Evolutionary conservation across 2,797 vertebrate species (phyloP), one percentile per base, ranked within the genome.

Genomic region (Lacerta viridis): DNA sequence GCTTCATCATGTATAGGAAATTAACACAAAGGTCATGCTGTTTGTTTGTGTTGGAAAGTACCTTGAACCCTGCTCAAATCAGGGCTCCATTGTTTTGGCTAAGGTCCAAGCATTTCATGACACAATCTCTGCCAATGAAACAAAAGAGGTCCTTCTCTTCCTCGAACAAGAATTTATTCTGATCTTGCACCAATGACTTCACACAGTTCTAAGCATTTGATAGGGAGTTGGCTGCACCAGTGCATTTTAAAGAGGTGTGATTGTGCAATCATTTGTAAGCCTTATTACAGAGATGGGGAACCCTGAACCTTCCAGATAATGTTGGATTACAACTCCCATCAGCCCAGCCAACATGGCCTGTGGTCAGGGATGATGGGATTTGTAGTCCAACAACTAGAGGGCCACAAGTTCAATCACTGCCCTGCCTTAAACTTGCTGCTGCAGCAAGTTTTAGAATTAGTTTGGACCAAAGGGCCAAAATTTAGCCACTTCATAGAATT

Each of bases 21-120:
- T 0, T 0, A 83, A 46, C 0, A 20, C 85, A 78, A 4, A n/a
- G 41, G 29, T 69, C 78, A 1, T 69, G 1, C 23, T 64, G 3
- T 81, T 41, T 86, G 64, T 82, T 81, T 68, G 59, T 66, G 39
- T 25, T 50, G 72, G 71, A 25, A 71, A 85, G 68, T 20, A n/a
- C 76, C 74, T 80, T 72, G 68, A 15, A 46, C 41, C 36, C 36
- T 88, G n/a, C 25, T 39, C 33, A 61, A 36, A 74, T 66, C 69
- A 82, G 80, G 11, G 33, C n/a, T 81, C 79, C 71, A 41, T 85
- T 86, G 71, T 89, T 82, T 18, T 43, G 27, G 59, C 41, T 27
- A 71, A 66, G 46, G 46, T 29, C n/a, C 41, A 68, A 79, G 50
- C 27, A 46, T 61, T 71, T 79, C 27, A 55, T 43, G 71, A 59